phyloP scores from a whole-genome alignment of 2,888 invertebrate genomes.

The Penaeus monodon region DNA sequence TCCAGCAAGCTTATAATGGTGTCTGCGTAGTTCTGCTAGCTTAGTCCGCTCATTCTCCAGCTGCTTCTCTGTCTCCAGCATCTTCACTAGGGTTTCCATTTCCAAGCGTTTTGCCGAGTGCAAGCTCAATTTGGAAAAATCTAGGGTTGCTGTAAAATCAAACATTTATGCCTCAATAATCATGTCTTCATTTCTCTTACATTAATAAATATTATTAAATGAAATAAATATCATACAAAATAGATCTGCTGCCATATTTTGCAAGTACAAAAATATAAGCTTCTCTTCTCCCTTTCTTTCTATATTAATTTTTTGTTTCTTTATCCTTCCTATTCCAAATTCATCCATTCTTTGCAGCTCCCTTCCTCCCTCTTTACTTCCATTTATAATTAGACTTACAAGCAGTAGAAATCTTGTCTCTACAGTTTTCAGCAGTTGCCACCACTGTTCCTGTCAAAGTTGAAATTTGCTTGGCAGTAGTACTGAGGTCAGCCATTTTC shows the following conservation, averaged over 20 bases:
- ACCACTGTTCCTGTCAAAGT: constrained; percentile 92
- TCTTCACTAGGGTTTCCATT: constrained; percentile 97
- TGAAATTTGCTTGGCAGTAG: constrained; percentile 90
- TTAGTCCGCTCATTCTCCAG: constrained; percentile 88
- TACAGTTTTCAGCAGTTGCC: constrained; percentile 91
- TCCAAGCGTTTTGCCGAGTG: constrained; percentile 96
- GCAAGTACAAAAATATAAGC: too few species aligned
- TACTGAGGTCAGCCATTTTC: constrained; percentile 83
- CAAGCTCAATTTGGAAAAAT: constrained; percentile 88
- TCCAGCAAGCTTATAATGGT: constrained; percentile 90
- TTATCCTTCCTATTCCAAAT: too few species aligned
- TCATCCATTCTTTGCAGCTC: too few species aligned
- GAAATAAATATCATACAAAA: not conserved
- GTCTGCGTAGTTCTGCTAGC: constrained; percentile 87
- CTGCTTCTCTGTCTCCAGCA: constrained; percentile 91
- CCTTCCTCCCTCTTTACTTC: not conserved
- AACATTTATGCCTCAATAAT: too few species aligned
- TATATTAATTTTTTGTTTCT: too few species aligned
- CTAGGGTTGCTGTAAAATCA: constrained; percentile 81
- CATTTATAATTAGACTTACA: constrained; percentile 21
- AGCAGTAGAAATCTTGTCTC: constrained; percentile 72
- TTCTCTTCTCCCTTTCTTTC: too few species aligned
- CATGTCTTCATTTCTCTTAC: too few species aligned
- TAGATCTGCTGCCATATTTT: too few species aligned
- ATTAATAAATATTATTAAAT: not conserved